Evolutionary conservation across 2,888 invertebrate genomes (phyloP).

Genomic region (Pheosia gnoma): DNA sequence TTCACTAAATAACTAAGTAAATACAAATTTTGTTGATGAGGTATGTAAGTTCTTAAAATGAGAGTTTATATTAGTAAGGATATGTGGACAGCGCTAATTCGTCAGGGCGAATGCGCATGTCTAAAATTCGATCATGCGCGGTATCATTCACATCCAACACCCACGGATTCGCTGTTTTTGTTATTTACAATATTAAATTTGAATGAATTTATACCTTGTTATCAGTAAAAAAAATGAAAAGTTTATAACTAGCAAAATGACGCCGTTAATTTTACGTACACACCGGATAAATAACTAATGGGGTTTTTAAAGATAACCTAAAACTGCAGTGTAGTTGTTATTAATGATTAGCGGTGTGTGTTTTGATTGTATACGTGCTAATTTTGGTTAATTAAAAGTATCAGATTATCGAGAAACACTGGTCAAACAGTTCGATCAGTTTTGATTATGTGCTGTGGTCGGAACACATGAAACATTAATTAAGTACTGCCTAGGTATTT

Average conservation of each 20-base stretch:
- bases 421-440: too few species aligned
- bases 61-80: too few species aligned
- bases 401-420: not conserved
- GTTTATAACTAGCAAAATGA: not conserved
- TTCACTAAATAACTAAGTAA: too few species aligned
- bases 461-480: too few species aligned
- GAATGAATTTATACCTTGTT: not conserved
- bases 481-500: too few species aligned
- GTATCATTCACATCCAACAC: constrained; percentile 28
- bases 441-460: too few species aligned
- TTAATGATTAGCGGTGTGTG: not conserved
- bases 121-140: constrained; percentile 47
- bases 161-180: constrained; percentile 45
- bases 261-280: not conserved
- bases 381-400: not conserved
- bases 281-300: not conserved
- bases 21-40: too few species aligned
- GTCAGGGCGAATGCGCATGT: constrained; percentile 46
- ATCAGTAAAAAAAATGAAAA: not conserved
- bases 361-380: not conserved
- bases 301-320: not conserved
- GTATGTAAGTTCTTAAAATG: too few species aligned
- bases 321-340: not conserved
- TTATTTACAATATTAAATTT: constrained; percentile 11
- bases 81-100: too few species aligned